Conservation (phyloP, 2,797 vertebrate genomes). For the Peromyscus melanophrys region DNA sequence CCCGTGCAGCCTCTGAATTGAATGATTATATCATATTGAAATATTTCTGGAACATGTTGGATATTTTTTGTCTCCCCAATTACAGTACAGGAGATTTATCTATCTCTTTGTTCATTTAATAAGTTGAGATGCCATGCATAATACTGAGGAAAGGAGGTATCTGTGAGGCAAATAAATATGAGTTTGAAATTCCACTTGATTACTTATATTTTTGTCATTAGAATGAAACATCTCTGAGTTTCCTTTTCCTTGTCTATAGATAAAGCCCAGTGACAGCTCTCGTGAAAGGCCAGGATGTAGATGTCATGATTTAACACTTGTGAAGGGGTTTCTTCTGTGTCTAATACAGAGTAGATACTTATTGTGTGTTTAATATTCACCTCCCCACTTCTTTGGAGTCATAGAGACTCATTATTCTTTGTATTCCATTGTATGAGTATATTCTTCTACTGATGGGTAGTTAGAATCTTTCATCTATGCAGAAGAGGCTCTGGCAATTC, state of each 20-base stretch:
- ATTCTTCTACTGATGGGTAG: neutral
- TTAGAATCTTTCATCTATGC: neutral
- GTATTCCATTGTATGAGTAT: neutral
- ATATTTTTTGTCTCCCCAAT: neutral
- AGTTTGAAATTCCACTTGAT: neutral
- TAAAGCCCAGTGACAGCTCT: neutral
- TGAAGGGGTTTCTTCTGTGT: neutral
- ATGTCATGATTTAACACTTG: neutral
- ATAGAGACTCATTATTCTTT: neutral
- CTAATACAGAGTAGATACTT: neutral
- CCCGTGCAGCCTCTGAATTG: neutral
- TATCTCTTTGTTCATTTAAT: neutral
- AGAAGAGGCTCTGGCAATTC: neutral
- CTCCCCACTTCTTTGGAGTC: neutral
- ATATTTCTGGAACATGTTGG: slow-evolving; percentile 29
- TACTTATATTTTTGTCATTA: neutral
- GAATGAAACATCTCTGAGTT: neutral
- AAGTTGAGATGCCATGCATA: neutral
- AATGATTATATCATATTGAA: slow-evolving; percentile 29
- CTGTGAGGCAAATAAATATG: neutral
- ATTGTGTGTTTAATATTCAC: neutral
- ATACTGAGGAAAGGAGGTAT: neutral
- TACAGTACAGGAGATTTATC: neutral
- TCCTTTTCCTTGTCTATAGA: neutral
- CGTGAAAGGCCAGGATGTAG: neutral